Evolutionary conservation across 1,140 invertebrate genomes (phyloP).

Genomic region (Glossosoma conforme): DNA sequence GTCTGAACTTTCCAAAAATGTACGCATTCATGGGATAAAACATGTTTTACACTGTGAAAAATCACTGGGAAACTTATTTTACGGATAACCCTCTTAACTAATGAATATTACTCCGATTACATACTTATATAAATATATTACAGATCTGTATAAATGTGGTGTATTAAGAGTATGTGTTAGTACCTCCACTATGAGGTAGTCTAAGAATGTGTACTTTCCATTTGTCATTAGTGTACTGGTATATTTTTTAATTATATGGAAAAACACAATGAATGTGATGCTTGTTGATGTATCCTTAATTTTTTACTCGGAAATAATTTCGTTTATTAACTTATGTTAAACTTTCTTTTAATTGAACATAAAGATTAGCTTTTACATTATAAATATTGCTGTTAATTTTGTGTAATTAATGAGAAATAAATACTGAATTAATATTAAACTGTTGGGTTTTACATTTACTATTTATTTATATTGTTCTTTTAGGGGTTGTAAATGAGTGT

Average conservation of each 20-base stretch:
- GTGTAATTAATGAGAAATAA: slow-evolving; percentile 13
- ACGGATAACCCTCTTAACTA: no score
- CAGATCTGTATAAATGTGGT: no score
- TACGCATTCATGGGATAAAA: no score
- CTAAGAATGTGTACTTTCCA: background rate
- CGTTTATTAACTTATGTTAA: background rate
- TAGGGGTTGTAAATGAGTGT: background rate
- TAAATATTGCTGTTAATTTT: slow-evolving; percentile 18
- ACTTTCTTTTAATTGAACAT: slow-evolving; percentile 6
- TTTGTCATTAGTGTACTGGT: background rate
- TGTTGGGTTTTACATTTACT: no score
- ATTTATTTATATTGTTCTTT: background rate
- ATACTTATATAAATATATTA: no score
- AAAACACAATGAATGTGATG: slow-evolving; percentile 7
- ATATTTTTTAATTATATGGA: slow-evolving; percentile 5
- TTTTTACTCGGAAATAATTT: slow-evolving; percentile 11
- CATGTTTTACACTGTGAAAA: no score
- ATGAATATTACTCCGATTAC: no score
- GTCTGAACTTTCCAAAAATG: no score
- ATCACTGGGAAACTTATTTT: no score
- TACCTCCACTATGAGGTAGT: slow-evolving; percentile 7
- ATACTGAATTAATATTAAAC: no score
- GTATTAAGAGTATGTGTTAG: no score
- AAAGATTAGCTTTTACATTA: slow-evolving; percentile 11
- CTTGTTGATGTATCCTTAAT: slow-evolving; percentile 4